Conservation (phyloP, 1,140 invertebrate genomes). For the Scaptomyza montana region DNA sequence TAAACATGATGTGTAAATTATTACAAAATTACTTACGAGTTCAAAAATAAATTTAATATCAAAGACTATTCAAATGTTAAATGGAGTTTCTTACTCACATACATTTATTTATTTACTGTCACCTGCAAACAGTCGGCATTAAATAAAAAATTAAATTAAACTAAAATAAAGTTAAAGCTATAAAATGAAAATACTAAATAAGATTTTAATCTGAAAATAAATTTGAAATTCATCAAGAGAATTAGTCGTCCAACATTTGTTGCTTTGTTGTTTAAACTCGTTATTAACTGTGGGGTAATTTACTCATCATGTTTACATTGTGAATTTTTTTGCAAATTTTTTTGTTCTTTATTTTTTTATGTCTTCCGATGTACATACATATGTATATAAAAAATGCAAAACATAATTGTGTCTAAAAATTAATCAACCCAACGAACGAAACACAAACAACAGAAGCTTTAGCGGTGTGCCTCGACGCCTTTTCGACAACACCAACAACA, state of each 20-base stretch:
- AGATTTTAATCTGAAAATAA: no score
- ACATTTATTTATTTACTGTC: no score
- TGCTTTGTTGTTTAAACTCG: background rate
- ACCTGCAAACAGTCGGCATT: no score
- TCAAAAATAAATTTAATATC: no score
- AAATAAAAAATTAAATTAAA: no score
- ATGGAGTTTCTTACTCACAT: no score
- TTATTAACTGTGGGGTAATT: conserved; percentile 16
- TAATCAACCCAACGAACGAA: conserved; percentile 37
- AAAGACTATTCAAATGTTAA: no score
- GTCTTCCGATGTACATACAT: conserved; percentile 31
- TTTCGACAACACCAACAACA: conserved; percentile 67
- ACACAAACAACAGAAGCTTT: conserved; percentile 67
- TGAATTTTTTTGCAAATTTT: conserved; percentile 52
- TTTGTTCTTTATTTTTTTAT: conserved; percentile 33
- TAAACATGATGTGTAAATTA: no score
- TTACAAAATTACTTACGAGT: no score
- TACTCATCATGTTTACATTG: conserved; percentile 31
- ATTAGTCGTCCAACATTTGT: no score
- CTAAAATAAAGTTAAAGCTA: no score
- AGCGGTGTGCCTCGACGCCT: conserved; percentile 82
- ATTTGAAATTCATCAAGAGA: no score
- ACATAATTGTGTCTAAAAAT: conserved; percentile 51
- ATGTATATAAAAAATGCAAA: conserved; percentile 31
- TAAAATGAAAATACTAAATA: background rate